Evolutionary conservation across 2,113 vertebrate species (phyloP), one percentile per base, ranked within the genome.

Genomic region (Gymnogyps californianus): DNA sequence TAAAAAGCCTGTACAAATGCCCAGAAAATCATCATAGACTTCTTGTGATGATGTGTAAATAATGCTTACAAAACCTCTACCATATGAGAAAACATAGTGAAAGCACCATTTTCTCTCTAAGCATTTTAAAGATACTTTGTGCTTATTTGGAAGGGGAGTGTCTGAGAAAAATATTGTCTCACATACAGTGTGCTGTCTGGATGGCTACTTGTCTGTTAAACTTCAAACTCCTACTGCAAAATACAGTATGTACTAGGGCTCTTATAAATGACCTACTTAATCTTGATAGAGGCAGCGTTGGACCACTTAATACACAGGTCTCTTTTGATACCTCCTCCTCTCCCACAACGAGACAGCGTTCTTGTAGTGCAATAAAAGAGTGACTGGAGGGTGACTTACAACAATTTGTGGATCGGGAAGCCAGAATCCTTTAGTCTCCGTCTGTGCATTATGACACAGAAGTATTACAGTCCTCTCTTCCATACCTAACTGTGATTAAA

Each of bases 291-390:
- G 66, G 46, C 75, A 80, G 57, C 3, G 0, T 4, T 80, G 59
- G 79, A 80, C 67, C 85, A 58, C 42, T 26, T 95, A 55, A 62
- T 28, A 42, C 44, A 77, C 80, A 70, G 28, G 12, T 36, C 52
- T 54, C 3, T 0, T 85, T 75, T 90, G 71, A 80, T 44, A 67
- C 36, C 61, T 95, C 18, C 46, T 83, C 13, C 79, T 77, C 36
- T 93, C 20, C n/a, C 0, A 0, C 44, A 72, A 46, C 0, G 1
- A 75, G 76, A 16, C 0, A 0, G 15, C 7, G 16, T 83, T 77
- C 89, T 96, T 78, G 80, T 86, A 87, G 20, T 31, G n/a, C 89
- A 87, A 46, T 75, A 62, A 89, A 88, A 77, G 51, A 78, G 46
- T 66, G 77, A 71, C 65, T 64, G 64, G 38, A 95, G 59, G 59